Base-by-base conservation (phyloP, 2,113 vertebrate genomes). In the Gadus chalcogrammus region DNA sequence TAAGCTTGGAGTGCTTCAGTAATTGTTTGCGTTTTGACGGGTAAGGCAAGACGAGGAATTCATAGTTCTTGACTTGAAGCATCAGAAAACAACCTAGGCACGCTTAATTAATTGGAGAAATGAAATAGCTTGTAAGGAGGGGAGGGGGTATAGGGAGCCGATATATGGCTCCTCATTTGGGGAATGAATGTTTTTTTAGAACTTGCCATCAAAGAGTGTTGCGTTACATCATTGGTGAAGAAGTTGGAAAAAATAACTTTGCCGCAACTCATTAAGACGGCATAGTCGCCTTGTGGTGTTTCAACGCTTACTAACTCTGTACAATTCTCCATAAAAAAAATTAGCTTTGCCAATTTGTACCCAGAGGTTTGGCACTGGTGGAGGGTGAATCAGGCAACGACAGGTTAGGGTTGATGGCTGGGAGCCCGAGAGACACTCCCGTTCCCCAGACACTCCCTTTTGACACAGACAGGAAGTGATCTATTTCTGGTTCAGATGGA, bases 1-100 rank as follows among this genome's bases (percentile, higher is more conserved):
- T 31, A 61, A 56, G 76, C 77, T 71, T 66, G 65, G 77, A 88
- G 82, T 74, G 52, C 62, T 80, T 91, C 78, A 72, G 84, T 88
- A 80, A 89, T 89, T 90, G 88, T 91, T 89, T 91, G 88, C 81
- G 79, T 85, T 9, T 78, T 89, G 82, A 90, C 84, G 83, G 42
- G 12, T 48, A 48, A 83, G 71, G 56, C 55, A 60, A 12, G 77
- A 48, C 7, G 80, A 80, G 81, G 67, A 80, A 79, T 88, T 79
- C 77, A 75, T 83, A 71, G 81, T 86, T 84, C 84, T 81, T 82
- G 78, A 77, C 55, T 61, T 81, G 84, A 87, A 70, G 78, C 75
- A 75, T 64, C 60, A 77, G 84, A 84, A 88, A 91, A 87, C 83
- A 82, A 79, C 42, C 4, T 48, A 82, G 79, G 80, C 78, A 70